phyloP scores from a whole-genome alignment of 2,888 invertebrate genomes.

The Minunthozetes semirufus region DNA sequence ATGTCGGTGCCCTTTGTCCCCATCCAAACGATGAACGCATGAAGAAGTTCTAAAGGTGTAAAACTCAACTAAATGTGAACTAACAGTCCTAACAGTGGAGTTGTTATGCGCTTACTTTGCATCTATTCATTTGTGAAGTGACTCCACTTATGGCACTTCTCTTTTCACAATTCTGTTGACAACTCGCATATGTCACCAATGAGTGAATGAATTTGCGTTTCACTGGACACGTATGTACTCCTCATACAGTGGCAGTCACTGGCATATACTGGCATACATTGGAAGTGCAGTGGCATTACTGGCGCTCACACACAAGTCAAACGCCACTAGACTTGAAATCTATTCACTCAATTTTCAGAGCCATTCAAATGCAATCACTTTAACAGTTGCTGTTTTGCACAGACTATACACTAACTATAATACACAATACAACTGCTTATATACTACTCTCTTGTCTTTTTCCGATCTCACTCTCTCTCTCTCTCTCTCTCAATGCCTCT shows the following conservation, averaged over 20 bases:
- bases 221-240: slow-evolving; percentile 7
- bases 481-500: slow-evolving; percentile 4
- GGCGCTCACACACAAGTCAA: slow-evolving; percentile 1
- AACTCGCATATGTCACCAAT: slow-evolving; percentile 27
- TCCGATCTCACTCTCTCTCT: neutral
- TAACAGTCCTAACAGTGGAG: slow-evolving; percentile 4
- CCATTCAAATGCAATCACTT: slow-evolving; percentile 29
- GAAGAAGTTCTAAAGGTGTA: slow-evolving; percentile 25
- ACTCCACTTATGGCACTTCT: slow-evolving; percentile 24
- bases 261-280: no score
- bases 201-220: slow-evolving; percentile 25
- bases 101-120: slow-evolving; percentile 31
- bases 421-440: slow-evolving; percentile 21
- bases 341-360: neutral
- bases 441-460: neutral
- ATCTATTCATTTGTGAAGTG: slow-evolving; percentile 26
- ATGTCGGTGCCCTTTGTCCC: slow-evolving; percentile 5
- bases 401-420: neutral
- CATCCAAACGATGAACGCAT: slow-evolving; percentile 6
- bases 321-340: slow-evolving; percentile 6
- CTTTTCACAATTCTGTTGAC: slow-evolving; percentile 25
- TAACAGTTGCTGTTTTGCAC: slow-evolving; percentile 26
- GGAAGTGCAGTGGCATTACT: neutral
- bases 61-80: slow-evolving; percentile 19
- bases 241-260: neutral